A percentile compares a stretch with the other conserved stretches of the same genome.
phyloP scores from a whole-genome alignment of 2,888 invertebrate genomes.

The Argynnis bischoffii region DNA sequence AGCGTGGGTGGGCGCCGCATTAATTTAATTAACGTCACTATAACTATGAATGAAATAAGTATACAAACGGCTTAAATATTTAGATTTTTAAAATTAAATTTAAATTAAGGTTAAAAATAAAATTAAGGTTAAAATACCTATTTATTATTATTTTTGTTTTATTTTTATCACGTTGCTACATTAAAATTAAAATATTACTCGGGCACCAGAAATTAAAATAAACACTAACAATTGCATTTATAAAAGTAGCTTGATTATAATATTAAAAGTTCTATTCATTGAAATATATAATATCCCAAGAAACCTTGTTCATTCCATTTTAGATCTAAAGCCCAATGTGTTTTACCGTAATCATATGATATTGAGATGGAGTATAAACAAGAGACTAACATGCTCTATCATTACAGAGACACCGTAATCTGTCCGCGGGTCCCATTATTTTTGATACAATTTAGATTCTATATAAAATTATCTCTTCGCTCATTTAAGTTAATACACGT shows the following conservation, averaged over 20 bases:
- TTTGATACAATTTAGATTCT: constrained; percentile 76
- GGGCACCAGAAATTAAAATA: too few relatives aligned
- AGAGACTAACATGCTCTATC: constrained; percentile 32
- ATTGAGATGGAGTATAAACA: constrained; percentile 19
- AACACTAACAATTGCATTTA: too few relatives aligned
- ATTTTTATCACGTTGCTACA: too few relatives aligned
- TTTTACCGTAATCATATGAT: constrained; percentile 16
- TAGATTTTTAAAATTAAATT: too few relatives aligned
- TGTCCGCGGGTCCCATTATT: constrained; percentile 56
- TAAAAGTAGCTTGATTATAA: background rate
- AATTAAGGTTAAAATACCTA: too few relatives aligned
- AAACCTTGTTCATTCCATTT: background rate
- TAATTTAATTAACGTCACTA: constrained; percentile 69
- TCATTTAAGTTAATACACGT: constrained; percentile 63
- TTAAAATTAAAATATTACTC: too few relatives aligned
- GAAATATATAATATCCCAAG: background rate
- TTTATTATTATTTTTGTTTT: too few relatives aligned
- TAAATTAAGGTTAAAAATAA: too few relatives aligned
- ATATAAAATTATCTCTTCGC: constrained; percentile 58
- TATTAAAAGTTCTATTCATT: background rate
- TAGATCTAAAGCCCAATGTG: constrained; percentile 10
- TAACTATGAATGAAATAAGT: constrained; percentile 22
- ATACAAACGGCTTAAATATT: constrained; percentile 1
- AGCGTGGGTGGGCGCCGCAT: constrained; percentile 66
- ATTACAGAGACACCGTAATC: constrained; percentile 63